Percentiles rank a stretch among this genome's conserved stretches.
Conservation (phyloP, 2,113 vertebrate species). For the Sander lucioperca region DNA sequence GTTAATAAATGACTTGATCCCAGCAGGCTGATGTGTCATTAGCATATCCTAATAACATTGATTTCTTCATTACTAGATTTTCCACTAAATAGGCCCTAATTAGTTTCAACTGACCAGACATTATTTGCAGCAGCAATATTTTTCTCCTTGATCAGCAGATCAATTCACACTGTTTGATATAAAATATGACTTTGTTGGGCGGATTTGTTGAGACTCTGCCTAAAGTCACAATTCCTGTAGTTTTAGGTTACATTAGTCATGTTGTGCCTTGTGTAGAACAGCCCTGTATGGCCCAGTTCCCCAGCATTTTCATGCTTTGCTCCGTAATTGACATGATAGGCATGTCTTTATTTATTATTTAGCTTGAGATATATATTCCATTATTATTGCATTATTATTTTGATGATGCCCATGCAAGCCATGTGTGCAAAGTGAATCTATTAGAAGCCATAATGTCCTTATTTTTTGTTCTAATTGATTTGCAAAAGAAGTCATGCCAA, state of each 20-base stretch:
- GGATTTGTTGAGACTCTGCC: constrained; percentile 11
- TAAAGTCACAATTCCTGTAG: background rate
- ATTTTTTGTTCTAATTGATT: background rate
- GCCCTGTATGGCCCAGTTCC: background rate
- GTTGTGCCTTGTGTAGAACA: background rate
- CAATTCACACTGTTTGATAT: constrained; percentile 65
- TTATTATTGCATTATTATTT: background rate
- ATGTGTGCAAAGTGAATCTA: background rate
- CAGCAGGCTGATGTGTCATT: constrained; percentile 78
- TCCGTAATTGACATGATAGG: background rate
- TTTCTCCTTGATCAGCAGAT: constrained; percentile 69
- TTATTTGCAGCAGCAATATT: constrained; percentile 77
- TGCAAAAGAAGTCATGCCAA: background rate
- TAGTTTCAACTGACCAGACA: constrained; percentile 81
- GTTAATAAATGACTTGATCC: constrained; percentile 81
- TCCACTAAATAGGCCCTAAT: constrained; percentile 86
- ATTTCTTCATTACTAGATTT: constrained; percentile 88
- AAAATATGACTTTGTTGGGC: constrained; percentile 47
- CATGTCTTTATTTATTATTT: background rate
- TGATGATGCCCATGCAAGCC: too few species aligned
- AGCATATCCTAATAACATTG: constrained; percentile 87
- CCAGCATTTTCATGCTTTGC: background rate
- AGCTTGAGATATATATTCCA: background rate
- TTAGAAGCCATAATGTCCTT: background rate
- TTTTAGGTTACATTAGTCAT: background rate